Evolutionary conservation across 2,888 invertebrate genomes (phyloP), one percentile per base, ranked within the genome.

Genomic region (Eupithecia tripunctaria): DNA sequence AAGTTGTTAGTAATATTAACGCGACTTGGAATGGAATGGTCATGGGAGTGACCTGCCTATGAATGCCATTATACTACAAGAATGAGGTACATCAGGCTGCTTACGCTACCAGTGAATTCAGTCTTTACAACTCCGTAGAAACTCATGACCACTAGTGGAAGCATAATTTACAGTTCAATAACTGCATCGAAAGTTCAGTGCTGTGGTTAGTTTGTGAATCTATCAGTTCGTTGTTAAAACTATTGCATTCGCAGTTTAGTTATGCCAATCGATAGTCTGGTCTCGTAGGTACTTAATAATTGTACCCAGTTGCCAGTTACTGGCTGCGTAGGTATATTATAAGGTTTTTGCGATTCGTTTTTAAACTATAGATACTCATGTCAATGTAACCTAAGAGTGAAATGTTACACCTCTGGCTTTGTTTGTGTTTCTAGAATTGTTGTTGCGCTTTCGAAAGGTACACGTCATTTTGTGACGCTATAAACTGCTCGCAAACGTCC

Each of bases 191-290:
- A 12, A 29, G 72, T 60, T 29, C 18, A 70, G 70, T 59, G 70
- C 38, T 65, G 71, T n/a, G 74, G 74, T 74, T 68, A 67, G 68
- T 29, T 67, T 10, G 64, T 59, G 56, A 64, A 73, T 65, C 71
- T 62, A 69, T 43, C 66, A 69, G 74, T 62, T 47, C 70, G 71
- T 69, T 71, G 74, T 71, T 74, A 71, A 66, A 71, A 74, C 74
- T 74, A 63, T 64, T 47, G 65, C 60, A 62, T 38, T 62, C 51
- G n/a, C 59, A 25, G 38, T 71, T 69, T 65, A 68, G 73, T 74
- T 64, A 14, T 0, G 14, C 6, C 6, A 29, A 60, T 56, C 21
- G 25, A 12, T 4, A 10, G 56, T 7, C 25, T 25, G 4, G 51
- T 51, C 12, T 21, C 21, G 21, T 21, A n/a, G n/a, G n/a, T n/a